Evolutionary conservation across 2,797 vertebrate species (phyloP), one percentile per base, ranked within the genome.

Genomic region (Decapterus maruadsi): DNA sequence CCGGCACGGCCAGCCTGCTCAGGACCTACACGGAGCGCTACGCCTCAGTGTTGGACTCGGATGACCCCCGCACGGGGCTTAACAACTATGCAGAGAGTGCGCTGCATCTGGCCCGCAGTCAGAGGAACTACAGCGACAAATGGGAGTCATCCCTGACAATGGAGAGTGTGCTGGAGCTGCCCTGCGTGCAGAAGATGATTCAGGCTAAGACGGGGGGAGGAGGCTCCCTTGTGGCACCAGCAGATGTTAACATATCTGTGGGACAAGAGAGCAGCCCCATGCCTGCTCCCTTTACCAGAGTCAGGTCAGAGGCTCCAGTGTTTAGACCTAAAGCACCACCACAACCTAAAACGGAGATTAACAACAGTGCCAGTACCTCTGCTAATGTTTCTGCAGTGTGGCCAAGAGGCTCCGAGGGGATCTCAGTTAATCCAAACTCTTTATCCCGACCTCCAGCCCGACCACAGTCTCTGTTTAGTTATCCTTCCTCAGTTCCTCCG

Each of bases 31-130:
- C 95, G 0, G 97, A 99, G 91, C 96, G 93, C 54, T 99, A 98
- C 17, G 95, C 96, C 0, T 91, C 96, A 11, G 89, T 98, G 88
- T 86, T 99, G 89, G 98, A 99, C 94, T 99, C 97, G 20, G 97
- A 97, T 90, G 96, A 96, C 85, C 91, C 88, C 45, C 89, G 72
- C 87, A 93, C 90, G 7, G 97, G 98, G 74, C 95, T 99, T 63
- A 99, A 99, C 95, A 99, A 99, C 95, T 98, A 98, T 2, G 97
- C 97, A 0, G 96, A 97, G 51, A 94, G 92, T 65, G 94, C 97
- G 20, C 87, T 99, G 88, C 92, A 96, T 93, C 92, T 97, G 94
- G 96, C 96, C 74, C 95, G 94, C 63, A 95, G 95, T 95, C 97
- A 96, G 87, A 97, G 87, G 81, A 97, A 96, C 81, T 92, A 96